These are phyloP conservation scores for Erebia palarica DNA, from an alignment of 2,888 invertebrate genomes.

Conservation along the genomic window DNA sequence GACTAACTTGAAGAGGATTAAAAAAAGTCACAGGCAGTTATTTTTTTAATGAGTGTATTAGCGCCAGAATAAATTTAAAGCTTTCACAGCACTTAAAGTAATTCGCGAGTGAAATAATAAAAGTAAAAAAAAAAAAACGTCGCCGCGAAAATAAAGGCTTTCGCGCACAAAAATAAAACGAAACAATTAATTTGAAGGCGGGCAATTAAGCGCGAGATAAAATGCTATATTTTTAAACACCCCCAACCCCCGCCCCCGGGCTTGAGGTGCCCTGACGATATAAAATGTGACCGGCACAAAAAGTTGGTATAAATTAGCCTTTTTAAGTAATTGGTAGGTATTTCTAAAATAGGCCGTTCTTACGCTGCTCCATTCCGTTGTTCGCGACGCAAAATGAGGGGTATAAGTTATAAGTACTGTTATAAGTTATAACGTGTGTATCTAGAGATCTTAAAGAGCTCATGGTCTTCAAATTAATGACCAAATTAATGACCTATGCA, in stretches of 20 bases:
- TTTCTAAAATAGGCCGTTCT: background rate
- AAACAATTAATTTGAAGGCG: conserved; percentile 30
- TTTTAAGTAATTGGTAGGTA: conserved; percentile 8
- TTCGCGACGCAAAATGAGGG: background rate
- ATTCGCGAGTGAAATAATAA: conserved; percentile 16
- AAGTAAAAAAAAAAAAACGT: conserved; percentile 18
- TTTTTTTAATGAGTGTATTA: background rate
- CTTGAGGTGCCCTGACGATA: background rate
- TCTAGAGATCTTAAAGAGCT: too few species aligned
- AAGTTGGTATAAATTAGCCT: background rate
- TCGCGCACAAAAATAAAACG: conserved; percentile 23
- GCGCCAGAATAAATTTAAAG: background rate
- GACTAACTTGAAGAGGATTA: too few species aligned
- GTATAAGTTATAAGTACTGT: too few species aligned
- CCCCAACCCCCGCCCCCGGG: background rate
- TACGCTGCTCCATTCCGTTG: background rate
- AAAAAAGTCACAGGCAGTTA: too few species aligned
- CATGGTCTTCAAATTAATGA: too few species aligned
- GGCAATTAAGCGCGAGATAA: conserved; percentile 27
- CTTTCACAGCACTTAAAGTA: conserved; percentile 2
- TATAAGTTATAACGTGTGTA: too few species aligned
- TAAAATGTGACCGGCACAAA: conserved; percentile 2
- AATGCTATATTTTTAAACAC: conserved; percentile 21
- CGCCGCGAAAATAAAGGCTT: conserved; percentile 20
- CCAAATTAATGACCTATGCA: too few species aligned